Percentiles rank a stretch among this genome's conserved stretches.
phyloP scores from a whole-genome alignment of 2,113 vertebrate genomes.

The Blennius ocellaris region DNA sequence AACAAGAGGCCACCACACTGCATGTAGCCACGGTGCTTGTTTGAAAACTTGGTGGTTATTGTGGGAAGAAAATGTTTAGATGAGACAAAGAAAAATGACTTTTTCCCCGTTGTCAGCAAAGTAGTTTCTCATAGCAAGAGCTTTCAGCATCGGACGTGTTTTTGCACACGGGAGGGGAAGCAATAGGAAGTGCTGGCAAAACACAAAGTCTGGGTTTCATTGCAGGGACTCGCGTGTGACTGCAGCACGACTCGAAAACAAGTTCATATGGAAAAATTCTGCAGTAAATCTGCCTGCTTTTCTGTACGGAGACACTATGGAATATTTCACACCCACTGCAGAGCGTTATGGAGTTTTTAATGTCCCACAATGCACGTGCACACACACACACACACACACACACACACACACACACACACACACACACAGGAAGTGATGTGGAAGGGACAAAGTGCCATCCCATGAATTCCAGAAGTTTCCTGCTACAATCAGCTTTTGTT shows the following conservation, averaged over 20 bases:
- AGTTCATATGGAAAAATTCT: constrained; percentile 39
- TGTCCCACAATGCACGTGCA: constrained; percentile 9
- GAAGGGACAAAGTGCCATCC: constrained; percentile 32
- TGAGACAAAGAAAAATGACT: constrained; percentile 7
- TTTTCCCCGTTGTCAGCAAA: constrained; percentile 61
- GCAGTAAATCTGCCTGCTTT: constrained; percentile 15
- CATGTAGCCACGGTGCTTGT: constrained; percentile 40
- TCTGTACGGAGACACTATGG: constrained; percentile 36
- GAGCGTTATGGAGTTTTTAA: constrained; percentile 18
- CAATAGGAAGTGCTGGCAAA: constrained; percentile 34
- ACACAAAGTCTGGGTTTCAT: constrained; percentile 33
- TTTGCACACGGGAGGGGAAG: constrained; percentile 38
- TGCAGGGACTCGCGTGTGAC: constrained; percentile 2
- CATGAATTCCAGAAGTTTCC: constrained; percentile 50
- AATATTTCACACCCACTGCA: constrained; percentile 38
- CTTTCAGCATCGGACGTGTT: not conserved
- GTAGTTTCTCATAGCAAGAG: constrained; percentile 36
- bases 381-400: not conserved
- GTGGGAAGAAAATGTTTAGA: constrained; percentile 46
- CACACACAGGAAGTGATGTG: constrained; percentile 45
- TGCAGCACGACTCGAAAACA: constrained; percentile 14
- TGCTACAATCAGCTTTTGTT: constrained; percentile 63
- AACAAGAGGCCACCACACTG: not conserved
- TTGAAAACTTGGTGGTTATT: constrained; percentile 39
- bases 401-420: not conserved